Evolutionary conservation across 2,888 invertebrate genomes (phyloP), one percentile per base, ranked within the genome.

Genomic region (Tipula unca): DNA sequence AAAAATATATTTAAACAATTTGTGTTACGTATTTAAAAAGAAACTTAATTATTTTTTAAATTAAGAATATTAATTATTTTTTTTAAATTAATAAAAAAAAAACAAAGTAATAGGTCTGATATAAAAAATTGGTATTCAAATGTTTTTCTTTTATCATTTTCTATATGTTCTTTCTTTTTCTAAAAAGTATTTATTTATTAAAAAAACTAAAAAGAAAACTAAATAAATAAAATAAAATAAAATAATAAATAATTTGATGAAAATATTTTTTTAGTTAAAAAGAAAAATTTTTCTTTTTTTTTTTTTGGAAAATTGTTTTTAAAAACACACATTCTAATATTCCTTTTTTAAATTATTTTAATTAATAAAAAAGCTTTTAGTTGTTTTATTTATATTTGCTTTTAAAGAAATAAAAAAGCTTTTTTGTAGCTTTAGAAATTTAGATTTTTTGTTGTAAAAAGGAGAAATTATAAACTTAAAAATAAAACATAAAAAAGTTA

Each of bases 321-420:
- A 25, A 69, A 69, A 69, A 69, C 69, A 69, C 69, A 69, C 69
- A 69, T 69, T 69, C 69, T 69, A 69, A 69, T 69, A 69, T 69
- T 69, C 20, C 25, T 69, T 69, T 69, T 25, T 48, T 2, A 69
- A 69, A 69, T 25, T 69, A 69, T 69, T 69, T 17, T 69, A 69
- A 69, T 69, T 69, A 69, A 69, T 69, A 69, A 69, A 69, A 69
- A 69, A 69, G 69, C 69, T 69, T 69, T 69, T 25, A 69, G 69
- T 25, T 69, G 10, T 69, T 48, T 25, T 69, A 25, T 69, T 69
- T 69, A 25, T 8, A 17, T 69, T 25, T 25, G 69, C 69, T 69
- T 69, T 69, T 25, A 69, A 69, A 69, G 69, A 69, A 25, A 69
- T 69, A 69, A 69, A 69, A 69, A 69, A 69, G 69, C 69, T 69